Evolutionary conservation across 2,113 vertebrate genomes (phyloP), one percentile per base, ranked within the genome.

Genomic region (Hypomesus transpacificus): DNA sequence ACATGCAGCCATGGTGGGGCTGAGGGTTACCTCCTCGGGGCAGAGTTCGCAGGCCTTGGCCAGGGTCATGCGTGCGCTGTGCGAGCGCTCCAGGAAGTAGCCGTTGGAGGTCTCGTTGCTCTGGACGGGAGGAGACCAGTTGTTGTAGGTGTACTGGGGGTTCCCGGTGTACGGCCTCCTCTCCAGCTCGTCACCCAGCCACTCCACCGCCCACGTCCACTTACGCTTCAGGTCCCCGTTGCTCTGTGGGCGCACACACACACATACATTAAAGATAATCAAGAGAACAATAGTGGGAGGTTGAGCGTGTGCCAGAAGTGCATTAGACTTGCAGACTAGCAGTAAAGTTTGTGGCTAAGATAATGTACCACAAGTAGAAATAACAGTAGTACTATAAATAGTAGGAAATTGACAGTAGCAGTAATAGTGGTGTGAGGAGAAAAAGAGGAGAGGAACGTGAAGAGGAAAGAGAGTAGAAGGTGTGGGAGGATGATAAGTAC

Each of bases 141-240:
- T 99, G 86, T 99, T 99, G 68, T 99, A 98, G 28, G 95, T 98
- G 85, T 99, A 99, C 0, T 99, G 97, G 66, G 97, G 96, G 75
- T 98, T 98, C 82, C 96, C 96, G 68, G 96, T 96, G 82, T 98
- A 99, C 0, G 97, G 97, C 87, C 97, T 91, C 80, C 97, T 93
- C 87, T 99, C 97, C 54, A 99, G 91, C 87, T 99, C 97, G 0
- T 99, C 97, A 66, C 97, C 97, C 68, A 99, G 93, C 97, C 97
- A 99, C 84, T 99, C 97, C 56, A 99, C 97, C 21, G 97, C 97
- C 96, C 97, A 99, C n/a, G 96, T 98, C 97, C 97, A 99, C 87
- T 98, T 99, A 52, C 97, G 94, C 87, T 99, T 99, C 82, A 99
- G 90, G 90, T 99, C 97, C 39, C 97, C 97, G 21, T 99, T 99